A percentile compares a stretch with the other conserved stretches of the same genome.
Conservation (phyloP, 1,140 invertebrate genomes). For the Proales similis region DNA sequence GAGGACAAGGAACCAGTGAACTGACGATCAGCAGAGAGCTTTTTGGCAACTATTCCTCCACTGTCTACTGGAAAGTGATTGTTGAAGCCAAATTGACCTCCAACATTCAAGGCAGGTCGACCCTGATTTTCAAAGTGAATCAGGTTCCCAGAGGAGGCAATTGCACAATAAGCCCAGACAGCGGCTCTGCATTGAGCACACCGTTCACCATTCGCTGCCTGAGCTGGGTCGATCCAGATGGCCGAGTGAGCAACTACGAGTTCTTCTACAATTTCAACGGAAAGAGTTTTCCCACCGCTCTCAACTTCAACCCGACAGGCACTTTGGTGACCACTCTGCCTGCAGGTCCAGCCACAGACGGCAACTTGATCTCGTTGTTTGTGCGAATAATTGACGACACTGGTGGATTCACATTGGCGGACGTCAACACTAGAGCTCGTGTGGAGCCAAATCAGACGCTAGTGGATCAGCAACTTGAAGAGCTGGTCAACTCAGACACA, state of each 20-base stretch:
- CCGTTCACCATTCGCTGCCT: conserved; percentile 3
- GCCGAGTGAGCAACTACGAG: neutral
- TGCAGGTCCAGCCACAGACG: neutral
- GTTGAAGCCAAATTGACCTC: neutral
- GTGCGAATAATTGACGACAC: conserved; percentile 36
- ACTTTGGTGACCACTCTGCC: neutral
- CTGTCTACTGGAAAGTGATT: conserved; percentile 13
- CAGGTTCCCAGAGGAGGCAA: conserved; percentile 1
- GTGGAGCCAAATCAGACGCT: conserved; percentile 1
- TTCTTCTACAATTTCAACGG: neutral
- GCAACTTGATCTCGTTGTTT: conserved; percentile 4
- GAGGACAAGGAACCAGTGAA: neutral
- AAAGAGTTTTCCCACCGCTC: neutral
- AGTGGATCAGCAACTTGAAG: too few species aligned
- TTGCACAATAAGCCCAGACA: neutral
- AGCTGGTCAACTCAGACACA: too few species aligned
- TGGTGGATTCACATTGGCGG: neutral
- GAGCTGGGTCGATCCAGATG: conserved; percentile 6
- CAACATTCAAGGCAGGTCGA: conserved; percentile 8
- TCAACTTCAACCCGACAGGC: conserved; percentile 5
- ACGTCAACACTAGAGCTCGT: neutral
- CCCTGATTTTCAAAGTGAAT: neutral
- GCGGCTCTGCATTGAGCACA: conserved; percentile 8
- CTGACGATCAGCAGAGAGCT: conserved; percentile 10
- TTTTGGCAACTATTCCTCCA: neutral